Evolutionary conservation across 2,797 vertebrate genomes (phyloP).

Genomic region (Jordanella pulchra): DNA sequence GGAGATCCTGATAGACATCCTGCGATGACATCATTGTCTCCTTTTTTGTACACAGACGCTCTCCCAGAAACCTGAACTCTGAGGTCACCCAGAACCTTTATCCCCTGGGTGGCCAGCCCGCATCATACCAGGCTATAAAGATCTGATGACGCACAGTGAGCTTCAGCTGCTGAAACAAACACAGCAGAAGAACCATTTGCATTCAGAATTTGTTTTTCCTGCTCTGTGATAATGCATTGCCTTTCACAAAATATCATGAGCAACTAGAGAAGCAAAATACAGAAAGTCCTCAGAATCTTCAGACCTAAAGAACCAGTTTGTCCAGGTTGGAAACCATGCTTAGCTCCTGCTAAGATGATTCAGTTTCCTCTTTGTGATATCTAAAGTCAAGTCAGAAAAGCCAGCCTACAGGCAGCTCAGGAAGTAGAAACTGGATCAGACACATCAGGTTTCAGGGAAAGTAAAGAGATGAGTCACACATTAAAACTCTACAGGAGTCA

Average conservation of each 20-base stretch:
- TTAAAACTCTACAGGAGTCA: slow-evolving; percentile 28
- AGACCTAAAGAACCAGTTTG: neutral
- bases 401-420: slow-evolving; percentile 24
- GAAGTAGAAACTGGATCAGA: slow-evolving; percentile 45
- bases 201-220: neutral
- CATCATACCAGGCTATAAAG: neutral
- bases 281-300: neutral
- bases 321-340: slow-evolving; percentile 17
- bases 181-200: neutral
- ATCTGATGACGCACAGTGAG: neutral
- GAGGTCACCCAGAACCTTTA: slow-evolving; percentile 50
- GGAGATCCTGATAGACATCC: slow-evolving; percentile 7
- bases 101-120: slow-evolving; percentile 21
- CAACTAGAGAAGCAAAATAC: neutral
- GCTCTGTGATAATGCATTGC: neutral
- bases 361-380: neutral
- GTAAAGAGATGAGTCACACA: slow-evolving; percentile 3
- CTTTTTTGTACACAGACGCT: slow-evolving; percentile 2
- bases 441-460: slow-evolving; percentile 56
- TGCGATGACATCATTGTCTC: slow-evolving; percentile 1
- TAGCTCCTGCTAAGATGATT: neutral
- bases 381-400: neutral
- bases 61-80: slow-evolving; percentile 55
- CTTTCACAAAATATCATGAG: neutral
- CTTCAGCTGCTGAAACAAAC: neutral